Conservation (phyloP, 2,797 vertebrate species). For the Hylomyscus alleni region DNA sequence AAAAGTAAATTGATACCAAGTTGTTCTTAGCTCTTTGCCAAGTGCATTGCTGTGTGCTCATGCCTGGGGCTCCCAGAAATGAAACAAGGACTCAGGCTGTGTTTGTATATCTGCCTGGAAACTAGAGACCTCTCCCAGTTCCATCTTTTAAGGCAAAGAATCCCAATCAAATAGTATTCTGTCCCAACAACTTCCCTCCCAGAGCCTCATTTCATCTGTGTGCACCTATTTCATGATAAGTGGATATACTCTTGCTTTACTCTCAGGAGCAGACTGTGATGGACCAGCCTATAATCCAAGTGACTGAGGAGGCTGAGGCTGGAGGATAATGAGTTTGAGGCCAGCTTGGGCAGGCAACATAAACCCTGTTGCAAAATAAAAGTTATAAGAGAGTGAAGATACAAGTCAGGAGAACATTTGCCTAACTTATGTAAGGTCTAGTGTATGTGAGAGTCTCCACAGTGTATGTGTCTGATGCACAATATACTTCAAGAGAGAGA, state of each 20-base stretch:
- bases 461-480: background rate
- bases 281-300: background rate
- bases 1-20: conserved; percentile 76
- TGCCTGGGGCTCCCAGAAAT: conserved; percentile 71
- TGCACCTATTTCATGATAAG: conserved; percentile 36
- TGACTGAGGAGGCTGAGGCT: background rate
- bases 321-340: background rate
- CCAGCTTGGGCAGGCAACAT: background rate
- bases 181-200: background rate
- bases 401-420: background rate
- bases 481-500: background rate
- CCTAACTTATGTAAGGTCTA: background rate
- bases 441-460: background rate
- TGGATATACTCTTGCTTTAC: conserved; percentile 19
- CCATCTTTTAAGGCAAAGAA: conserved; percentile 68
- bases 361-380: background rate
- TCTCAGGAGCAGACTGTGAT: background rate
- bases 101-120: conserved; percentile 61
- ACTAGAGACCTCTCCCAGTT: conserved; percentile 50
- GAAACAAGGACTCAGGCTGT: conserved; percentile 51
- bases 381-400: background rate
- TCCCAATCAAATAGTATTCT: background rate
- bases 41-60: conserved; percentile 66
- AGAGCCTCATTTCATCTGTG: background rate
- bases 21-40: conserved; percentile 81